These are phyloP conservation scores for Xestia c-nigrum DNA, from an alignment of 2,888 invertebrate genomes.

Conservation along the genomic window DNA sequence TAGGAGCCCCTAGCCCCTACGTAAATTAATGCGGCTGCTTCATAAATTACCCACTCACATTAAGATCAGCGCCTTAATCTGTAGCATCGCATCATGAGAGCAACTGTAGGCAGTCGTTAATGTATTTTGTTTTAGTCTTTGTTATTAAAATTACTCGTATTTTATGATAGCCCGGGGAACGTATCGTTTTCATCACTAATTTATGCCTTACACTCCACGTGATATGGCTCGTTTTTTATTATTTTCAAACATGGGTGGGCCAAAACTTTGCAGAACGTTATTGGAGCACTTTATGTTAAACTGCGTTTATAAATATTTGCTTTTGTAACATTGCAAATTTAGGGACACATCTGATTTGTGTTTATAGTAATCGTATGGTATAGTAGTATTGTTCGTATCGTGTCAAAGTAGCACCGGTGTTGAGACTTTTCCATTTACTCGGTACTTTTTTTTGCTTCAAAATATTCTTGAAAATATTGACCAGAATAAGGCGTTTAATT, in stretches of 20 bases:
- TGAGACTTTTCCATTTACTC: background rate
- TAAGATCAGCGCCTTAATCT: conserved; percentile 77
- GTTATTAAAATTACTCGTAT: conserved; percentile 83
- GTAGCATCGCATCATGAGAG: conserved; percentile 58
- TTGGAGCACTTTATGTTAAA: conserved; percentile 46
- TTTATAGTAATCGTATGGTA: background rate
- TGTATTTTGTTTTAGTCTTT: conserved; percentile 82
- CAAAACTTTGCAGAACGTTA: conserved; percentile 65
- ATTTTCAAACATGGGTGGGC: conserved; percentile 83
- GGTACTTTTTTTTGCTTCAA: background rate
- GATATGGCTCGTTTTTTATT: conserved; percentile 78
- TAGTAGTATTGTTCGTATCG: background rate
- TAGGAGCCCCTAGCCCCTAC: conserved; percentile 72
- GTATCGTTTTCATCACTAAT: conserved; percentile 83
- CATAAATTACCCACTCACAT: conserved; percentile 83
- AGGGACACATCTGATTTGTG: conserved; percentile 4
- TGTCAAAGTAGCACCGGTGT: no score
- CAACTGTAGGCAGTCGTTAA: conserved; percentile 72
- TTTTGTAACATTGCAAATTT: conserved; percentile 17
- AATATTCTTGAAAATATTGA: background rate
- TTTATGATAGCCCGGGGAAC: conserved; percentile 79
- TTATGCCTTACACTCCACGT: conserved; percentile 80
- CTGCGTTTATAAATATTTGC: conserved; percentile 48
- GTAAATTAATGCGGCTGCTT: conserved; percentile 79
- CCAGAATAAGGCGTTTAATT: background rate